Conservation (phyloP, 2,113 vertebrate genomes). For the Gadus macrocephalus region DNA sequence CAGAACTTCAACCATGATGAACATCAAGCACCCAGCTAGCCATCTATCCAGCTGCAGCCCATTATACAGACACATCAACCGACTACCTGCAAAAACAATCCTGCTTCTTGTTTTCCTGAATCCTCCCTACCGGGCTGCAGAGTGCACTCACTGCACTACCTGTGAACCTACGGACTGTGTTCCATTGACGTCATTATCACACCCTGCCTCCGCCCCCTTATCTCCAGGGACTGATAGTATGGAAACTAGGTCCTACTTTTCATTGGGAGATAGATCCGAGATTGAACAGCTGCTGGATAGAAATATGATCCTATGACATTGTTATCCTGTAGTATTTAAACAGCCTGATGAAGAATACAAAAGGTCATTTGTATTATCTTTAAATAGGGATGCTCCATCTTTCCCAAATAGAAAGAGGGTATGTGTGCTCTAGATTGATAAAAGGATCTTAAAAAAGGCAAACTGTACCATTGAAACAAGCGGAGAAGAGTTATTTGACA, state of each 20-base stretch:
- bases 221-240: constrained; percentile 16
- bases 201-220: constrained; percentile 17
- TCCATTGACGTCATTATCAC: constrained; percentile 46
- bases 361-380: too few species aligned
- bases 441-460: too few species aligned
- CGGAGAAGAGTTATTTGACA: too few species aligned
- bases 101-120: constrained; percentile 35
- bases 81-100: constrained; percentile 28
- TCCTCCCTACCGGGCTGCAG: constrained; percentile 20
- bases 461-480: too few species aligned
- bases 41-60: background rate
- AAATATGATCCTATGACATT: too few species aligned
- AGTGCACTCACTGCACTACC: constrained; percentile 22
- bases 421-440: too few species aligned
- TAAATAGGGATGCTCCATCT: too few species aligned
- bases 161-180: constrained; percentile 22
- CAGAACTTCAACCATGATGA: too few species aligned
- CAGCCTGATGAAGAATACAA: too few species aligned
- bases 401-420: too few species aligned
- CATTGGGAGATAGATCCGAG: background rate
- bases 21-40: background rate
- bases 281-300: too few species aligned
- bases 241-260: constrained; percentile 8
- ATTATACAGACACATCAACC: constrained; percentile 20
- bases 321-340: too few species aligned